Conservation (phyloP, 2,113 vertebrate species). For the Phaethornis superciliosus region DNA sequence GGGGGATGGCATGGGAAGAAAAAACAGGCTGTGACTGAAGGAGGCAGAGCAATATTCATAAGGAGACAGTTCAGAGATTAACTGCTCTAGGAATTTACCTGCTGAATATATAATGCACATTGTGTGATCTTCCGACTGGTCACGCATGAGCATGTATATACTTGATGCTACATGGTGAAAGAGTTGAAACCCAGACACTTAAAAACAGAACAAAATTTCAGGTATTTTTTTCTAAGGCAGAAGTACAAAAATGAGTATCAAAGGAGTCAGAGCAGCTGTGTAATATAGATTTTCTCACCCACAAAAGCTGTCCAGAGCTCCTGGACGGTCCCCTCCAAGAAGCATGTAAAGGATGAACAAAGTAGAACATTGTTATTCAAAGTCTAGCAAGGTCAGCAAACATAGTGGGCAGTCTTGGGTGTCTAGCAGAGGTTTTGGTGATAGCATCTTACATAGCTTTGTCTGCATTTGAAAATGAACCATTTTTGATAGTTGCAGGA, state of each 20-base stretch:
- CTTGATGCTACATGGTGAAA: not conserved
- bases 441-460: not conserved
- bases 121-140: not conserved
- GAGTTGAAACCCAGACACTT: not conserved
- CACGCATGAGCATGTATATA: not conserved
- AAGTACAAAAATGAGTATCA: not conserved
- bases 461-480: not conserved
- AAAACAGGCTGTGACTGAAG: not conserved
- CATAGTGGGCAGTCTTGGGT: accelerated
- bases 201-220: not conserved
- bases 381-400: not conserved
- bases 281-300: not conserved
- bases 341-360: not conserved
- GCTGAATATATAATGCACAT: accelerated
- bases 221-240: not conserved
- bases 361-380: not conserved
- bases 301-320: not conserved
- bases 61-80: not conserved
- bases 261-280: not conserved
- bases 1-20: not conserved
- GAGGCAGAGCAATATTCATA: not conserved
- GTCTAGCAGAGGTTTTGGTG: not conserved
- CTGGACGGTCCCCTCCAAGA: not conserved
- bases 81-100: not conserved
- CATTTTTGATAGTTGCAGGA: not conserved